Base-by-base conservation (phyloP, 2,113 vertebrate species). In the Taurulus bubalis region DNA sequence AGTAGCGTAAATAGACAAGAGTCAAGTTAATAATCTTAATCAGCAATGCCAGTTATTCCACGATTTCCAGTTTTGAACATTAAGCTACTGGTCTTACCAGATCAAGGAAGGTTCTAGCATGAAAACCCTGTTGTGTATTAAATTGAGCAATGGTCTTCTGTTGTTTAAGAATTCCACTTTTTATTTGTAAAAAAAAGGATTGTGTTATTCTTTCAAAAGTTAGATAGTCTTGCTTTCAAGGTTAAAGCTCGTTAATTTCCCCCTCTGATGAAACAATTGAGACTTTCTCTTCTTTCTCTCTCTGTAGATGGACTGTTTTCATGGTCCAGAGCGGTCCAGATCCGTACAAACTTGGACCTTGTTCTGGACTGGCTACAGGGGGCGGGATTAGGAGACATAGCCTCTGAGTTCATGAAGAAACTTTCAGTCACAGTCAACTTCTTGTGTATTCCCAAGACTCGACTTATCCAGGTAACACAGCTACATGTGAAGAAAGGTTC, bases 331-430 rank as follows among this genome's bases (percentile, higher is more conserved):
- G 97, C 96, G 0, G 97, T 98, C 75, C 97, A 98, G 86, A 97
- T 98, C 84, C 95, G 96, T 59, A 97, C 97, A 64, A 98, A 97
- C 91, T 85, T 98, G 88, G 97, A 98, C 85, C 90, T 98, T 60
- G 96, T 98, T 71, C 86, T 97, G 77, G 97, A 98, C 84, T 98
- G 97, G 97, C 94, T 98, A 8, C 96, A 97, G 85, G 97, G 96
- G 0, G 96, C 95, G 1, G 97, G 97, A 34, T 93, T 98, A 22
- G 97, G 97, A 18, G 97, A 98, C 89, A 97, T 98, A 10, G 97
- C 97, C 28, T 94, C 96, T 0, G 97, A 98, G 77, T 98, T 97
- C 84, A 96, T 97, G 93, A 95, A 96, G 91, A 98, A 98, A 88
- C 94, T 98, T 75, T 97, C 97, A 26, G 85, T 96, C 89, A 96